These are phyloP conservation scores for Sebastes variabilis DNA, from an alignment of 2,797 vertebrate species.

Conservation along the genomic window DNA sequence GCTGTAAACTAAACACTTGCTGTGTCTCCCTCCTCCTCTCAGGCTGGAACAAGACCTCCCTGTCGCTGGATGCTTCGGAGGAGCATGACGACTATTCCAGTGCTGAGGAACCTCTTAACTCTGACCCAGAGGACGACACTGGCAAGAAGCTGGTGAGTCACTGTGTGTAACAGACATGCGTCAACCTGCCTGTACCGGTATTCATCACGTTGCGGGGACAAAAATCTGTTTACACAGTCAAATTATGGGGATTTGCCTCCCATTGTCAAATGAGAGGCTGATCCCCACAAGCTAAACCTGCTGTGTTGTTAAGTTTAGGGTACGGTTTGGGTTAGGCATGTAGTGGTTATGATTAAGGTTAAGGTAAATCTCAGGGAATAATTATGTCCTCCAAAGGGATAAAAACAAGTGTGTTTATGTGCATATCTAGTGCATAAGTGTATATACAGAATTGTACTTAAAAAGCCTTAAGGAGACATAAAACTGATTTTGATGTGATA, in stretches of 20 bases:
- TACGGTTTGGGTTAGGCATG: no score
- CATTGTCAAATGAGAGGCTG: neutral
- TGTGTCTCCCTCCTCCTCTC: neutral
- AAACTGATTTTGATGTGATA: neutral
- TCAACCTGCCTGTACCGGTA: neutral
- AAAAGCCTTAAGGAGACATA: no score
- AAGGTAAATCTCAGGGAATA: no score
- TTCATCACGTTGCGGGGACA: neutral
- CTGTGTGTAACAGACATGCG: neutral
- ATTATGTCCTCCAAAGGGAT: no score
- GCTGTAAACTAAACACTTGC: neutral
- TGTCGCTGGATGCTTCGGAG: conserved; percentile 90
- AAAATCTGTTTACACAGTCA: neutral
- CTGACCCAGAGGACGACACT: conserved; percentile 92
- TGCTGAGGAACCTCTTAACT: conserved; percentile 92
- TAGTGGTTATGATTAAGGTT: no score
- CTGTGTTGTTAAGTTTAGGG: neutral
- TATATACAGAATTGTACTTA: no score
- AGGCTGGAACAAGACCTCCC: conserved; percentile 93
- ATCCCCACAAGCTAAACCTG: neutral
- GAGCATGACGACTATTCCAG: conserved; percentile 96
- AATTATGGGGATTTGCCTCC: neutral
- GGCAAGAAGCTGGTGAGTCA: conserved; percentile 89
- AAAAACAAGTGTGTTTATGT: no score
- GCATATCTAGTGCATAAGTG: no score